Conservation (phyloP, 2,888 invertebrate species). For the Macroteleia sp. region DNA sequence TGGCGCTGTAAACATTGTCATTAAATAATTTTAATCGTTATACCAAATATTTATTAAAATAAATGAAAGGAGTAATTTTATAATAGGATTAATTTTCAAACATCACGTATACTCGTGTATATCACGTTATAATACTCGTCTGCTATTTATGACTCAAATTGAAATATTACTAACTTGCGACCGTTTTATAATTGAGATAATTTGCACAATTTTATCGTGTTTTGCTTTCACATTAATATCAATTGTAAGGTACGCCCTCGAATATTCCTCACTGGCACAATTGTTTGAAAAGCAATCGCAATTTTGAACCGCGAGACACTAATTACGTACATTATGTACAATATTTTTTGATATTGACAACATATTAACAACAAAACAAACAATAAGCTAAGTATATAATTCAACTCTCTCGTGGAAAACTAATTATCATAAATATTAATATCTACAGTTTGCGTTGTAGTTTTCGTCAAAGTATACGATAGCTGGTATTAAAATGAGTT, state of each 20-base stretch:
- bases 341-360: too few relatives aligned
- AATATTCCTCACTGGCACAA: not conserved
- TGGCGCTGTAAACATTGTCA: constrained; percentile 35
- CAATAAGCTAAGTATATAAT: too few relatives aligned
- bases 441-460: too few relatives aligned
- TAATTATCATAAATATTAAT: too few relatives aligned
- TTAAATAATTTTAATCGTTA: constrained; percentile 48
- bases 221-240: constrained; percentile 22
- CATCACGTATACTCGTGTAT: not conserved
- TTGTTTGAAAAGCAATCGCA: constrained; percentile 4
- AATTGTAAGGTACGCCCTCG: constrained; percentile 5
- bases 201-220: constrained; percentile 12
- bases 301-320: not conserved
- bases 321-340: not conserved
- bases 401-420: too few relatives aligned
- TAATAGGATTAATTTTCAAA: constrained; percentile 21
- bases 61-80: constrained; percentile 22
- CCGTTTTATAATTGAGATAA: constrained; percentile 24
- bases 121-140: not conserved
- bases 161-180: constrained; percentile 17
- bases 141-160: constrained; percentile 7
- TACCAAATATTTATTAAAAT: constrained; percentile 37
- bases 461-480: too few relatives aligned
- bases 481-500: too few relatives aligned
- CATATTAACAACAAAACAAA: too few relatives aligned